Evolutionary conservation across 2,797 vertebrate species (phyloP), one percentile per base, ranked within the genome.

Genomic region (Chloroceryle amazona): DNA sequence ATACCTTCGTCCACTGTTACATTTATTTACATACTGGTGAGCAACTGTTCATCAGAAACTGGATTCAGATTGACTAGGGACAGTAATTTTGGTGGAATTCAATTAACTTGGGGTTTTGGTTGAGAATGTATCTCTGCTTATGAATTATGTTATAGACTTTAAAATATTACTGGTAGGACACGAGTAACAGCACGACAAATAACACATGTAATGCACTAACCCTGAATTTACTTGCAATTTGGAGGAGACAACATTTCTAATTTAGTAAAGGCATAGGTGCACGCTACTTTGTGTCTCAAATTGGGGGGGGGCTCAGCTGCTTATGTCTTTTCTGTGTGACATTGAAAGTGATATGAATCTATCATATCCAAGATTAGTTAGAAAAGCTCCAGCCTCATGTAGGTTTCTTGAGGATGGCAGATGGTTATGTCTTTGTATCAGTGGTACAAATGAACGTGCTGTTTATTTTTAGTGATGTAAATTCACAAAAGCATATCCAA

Each of bases 341-440:
- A 65, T 81, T 71, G 72, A 19, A 93, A 79, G 39, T 12, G 13
- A 41, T 83, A 51, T 13, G 60, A 74, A 63, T 79, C 14, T 66
- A 47, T 81, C 31, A 21, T 58, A 61, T 37, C 37, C 73, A 65
- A 67, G 73, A 81, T 82, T 41, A 91, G 78, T 63, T 95, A 79
- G 74, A 92, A 93, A 91, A 95, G 52, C 76, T 79, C 65, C 13
- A 3, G 4, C 81, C 72, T 75, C n/a, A 12, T 23, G 46, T 72
- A 90, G 75, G 76, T 95, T 62, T 82, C 39, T 88, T 58, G 73
- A 82, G 81, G 57, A 47, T 81, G 66, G 73, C 82, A 91, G 70
- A 79, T 94, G 83, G 81, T 90, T 51, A 23, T 52, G 60, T 79
- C 89, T 94, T 82, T 93, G 66, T 95, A 84, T 93, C 80, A 67